Evolutionary conservation across 2,113 vertebrate species (phyloP).

Genomic region (Ginglymostoma cirratum): DNA sequence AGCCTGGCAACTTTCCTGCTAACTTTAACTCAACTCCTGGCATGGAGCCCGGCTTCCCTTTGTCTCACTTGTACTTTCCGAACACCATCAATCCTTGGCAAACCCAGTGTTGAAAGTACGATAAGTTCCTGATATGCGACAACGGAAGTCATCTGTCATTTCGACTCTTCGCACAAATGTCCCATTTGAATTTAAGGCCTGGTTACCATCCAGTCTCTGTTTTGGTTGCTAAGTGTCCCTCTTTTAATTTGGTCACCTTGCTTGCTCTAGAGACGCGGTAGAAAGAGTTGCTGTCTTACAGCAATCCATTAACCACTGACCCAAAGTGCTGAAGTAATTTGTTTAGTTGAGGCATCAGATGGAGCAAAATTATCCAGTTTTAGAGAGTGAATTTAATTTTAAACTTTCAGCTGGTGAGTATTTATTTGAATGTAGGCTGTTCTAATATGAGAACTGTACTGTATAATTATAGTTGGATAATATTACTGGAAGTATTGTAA

Average conservation of each 20-base stretch:
- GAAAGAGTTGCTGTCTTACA: background rate
- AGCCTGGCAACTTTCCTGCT: background rate
- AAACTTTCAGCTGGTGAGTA: background rate
- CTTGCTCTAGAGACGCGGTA: background rate
- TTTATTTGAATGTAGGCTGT: background rate
- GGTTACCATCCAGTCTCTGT: background rate
- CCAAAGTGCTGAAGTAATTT: background rate
- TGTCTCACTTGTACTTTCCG: background rate
- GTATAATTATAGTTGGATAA: too few relatives aligned
- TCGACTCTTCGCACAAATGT: background rate
- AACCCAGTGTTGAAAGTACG: background rate
- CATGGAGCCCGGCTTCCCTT: background rate
- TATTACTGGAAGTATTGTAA: background rate
- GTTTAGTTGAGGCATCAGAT: background rate
- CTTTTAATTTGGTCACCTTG: background rate
- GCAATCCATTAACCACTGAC: background rate
- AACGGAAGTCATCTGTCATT: background rate
- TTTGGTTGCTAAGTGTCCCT: background rate
- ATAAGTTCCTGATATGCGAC: background rate
- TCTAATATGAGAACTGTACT: background rate
- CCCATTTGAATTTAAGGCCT: background rate
- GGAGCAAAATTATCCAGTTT: background rate
- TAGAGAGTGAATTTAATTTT: background rate
- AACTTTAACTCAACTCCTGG: background rate
- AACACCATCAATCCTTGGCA: background rate